Conservation (phyloP, 1,140 invertebrate species). For the Drosophila guanche region DNA sequence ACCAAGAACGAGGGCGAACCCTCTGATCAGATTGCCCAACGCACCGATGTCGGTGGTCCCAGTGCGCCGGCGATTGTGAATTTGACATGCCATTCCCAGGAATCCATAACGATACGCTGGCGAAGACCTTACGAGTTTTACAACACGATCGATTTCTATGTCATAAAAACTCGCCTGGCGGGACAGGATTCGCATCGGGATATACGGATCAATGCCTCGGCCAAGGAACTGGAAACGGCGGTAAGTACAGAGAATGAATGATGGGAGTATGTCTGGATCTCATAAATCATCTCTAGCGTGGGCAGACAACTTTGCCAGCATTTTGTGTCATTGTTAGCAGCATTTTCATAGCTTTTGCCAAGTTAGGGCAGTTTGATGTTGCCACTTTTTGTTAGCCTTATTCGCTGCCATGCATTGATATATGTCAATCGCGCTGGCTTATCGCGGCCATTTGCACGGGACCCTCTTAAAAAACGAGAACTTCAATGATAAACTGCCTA, state of each 20-base stretch:
- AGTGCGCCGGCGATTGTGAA: slow-evolving; percentile 91
- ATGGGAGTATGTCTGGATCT: slow-evolving; percentile 18
- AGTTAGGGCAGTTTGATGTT: slow-evolving; percentile 25
- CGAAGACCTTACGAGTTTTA: slow-evolving; percentile 89
- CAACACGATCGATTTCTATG: slow-evolving; percentile 91
- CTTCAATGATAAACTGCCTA: slow-evolving; percentile 46
- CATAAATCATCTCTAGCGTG: slow-evolving; percentile 28
- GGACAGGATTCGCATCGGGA: slow-evolving; percentile 86
- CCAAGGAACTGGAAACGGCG: slow-evolving; percentile 86
- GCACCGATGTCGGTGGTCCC: slow-evolving; percentile 92
- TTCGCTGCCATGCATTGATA: slow-evolving; percentile 1
- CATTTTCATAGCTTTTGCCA: slow-evolving; percentile 35
- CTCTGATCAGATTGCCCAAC: slow-evolving; percentile 88
- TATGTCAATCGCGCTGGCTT: slow-evolving; percentile 60
- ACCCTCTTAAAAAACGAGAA: slow-evolving; percentile 25
- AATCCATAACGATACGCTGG: slow-evolving; percentile 92
- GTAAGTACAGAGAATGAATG: slow-evolving; percentile 82
- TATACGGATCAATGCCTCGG: slow-evolving; percentile 86
- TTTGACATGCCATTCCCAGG: slow-evolving; percentile 90
- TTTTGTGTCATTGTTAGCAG: slow-evolving; percentile 40
- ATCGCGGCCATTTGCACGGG: slow-evolving; percentile 40
- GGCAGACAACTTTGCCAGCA: background rate
- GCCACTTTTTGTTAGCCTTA: slow-evolving; percentile 29
- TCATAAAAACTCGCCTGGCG: slow-evolving; percentile 88
- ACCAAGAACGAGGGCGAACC: slow-evolving; percentile 89